These are phyloP conservation scores for Recurvirostra avosetta DNA, from an alignment of 2,113 vertebrate genomes.

Conservation along the genomic window DNA sequence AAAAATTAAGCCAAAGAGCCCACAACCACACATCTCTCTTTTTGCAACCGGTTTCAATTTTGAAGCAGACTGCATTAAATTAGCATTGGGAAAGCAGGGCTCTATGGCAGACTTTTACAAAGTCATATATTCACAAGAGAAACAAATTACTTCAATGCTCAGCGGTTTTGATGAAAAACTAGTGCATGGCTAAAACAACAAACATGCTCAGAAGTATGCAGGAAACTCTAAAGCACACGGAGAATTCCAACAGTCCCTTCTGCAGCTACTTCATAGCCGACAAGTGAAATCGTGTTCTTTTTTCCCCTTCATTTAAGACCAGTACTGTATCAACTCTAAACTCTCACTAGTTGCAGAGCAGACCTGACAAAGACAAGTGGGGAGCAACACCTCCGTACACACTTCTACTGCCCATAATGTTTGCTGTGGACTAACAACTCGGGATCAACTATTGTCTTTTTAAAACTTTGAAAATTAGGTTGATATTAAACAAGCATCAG, in stretches of 20 bases:
- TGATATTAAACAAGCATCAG: neutral
- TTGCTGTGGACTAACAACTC: rapidly evolving
- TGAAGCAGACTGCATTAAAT: neutral
- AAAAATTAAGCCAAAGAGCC: neutral
- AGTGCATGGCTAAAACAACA: neutral
- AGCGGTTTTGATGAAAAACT: neutral
- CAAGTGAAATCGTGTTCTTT: neutral
- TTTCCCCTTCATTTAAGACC: neutral
- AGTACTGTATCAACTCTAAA: neutral
- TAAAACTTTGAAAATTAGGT: neutral
- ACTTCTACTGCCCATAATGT: neutral
- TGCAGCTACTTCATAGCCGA: neutral
- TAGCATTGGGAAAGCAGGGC: neutral
- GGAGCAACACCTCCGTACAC: neutral
- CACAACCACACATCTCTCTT: neutral
- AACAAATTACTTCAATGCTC: neutral
- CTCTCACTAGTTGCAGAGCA: neutral
- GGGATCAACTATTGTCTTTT: neutral
- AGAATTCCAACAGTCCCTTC: neutral
- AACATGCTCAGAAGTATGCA: neutral
- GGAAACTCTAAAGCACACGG: neutral
- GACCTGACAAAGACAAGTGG: neutral
- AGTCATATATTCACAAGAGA: neutral
- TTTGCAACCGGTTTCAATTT: neutral
- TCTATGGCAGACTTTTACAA: neutral